Conservation (phyloP, 1,140 invertebrate species). For the Ladona fulva region DNA sequence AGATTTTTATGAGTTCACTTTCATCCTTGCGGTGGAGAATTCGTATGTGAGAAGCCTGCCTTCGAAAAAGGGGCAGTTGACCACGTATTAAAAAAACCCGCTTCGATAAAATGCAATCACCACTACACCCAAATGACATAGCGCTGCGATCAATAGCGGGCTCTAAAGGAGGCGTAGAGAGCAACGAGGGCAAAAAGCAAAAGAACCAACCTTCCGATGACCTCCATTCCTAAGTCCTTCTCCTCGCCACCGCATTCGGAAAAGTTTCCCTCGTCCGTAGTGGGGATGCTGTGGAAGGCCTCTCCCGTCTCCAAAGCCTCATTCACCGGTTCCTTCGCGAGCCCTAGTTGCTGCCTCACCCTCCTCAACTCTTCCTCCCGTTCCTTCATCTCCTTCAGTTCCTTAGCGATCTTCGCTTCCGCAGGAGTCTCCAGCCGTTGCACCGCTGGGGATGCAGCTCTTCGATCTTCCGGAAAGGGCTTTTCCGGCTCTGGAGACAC, state of each 20-base stretch:
- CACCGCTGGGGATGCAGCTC: not conserved
- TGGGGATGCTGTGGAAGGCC: constrained; percentile 28
- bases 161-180: too few species aligned
- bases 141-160: too few species aligned
- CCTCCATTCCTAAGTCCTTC: constrained; percentile 22
- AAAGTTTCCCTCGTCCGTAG: constrained; percentile 33
- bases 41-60: too few species aligned
- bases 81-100: too few species aligned
- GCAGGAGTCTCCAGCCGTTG: constrained; percentile 20
- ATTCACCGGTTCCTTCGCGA: not conserved
- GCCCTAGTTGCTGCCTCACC: constrained; percentile 24
- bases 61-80: too few species aligned
- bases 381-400: constrained; percentile 38
- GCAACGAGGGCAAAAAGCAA: too few species aligned
- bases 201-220: constrained; percentile 22
- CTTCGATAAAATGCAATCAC: too few species aligned
- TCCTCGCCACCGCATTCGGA: constrained; percentile 33
- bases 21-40: too few species aligned
- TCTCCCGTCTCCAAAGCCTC: constrained; percentile 14
- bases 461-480: constrained; percentile 17
- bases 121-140: too few species aligned
- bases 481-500: constrained; percentile 24
- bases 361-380: constrained; percentile 38
- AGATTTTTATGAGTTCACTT: too few species aligned
- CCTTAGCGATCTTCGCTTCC: constrained; percentile 39